These are phyloP conservation scores for Bovichtus diacanthus DNA, from an alignment of 2,797 vertebrate genomes.

Conservation along the genomic window DNA sequence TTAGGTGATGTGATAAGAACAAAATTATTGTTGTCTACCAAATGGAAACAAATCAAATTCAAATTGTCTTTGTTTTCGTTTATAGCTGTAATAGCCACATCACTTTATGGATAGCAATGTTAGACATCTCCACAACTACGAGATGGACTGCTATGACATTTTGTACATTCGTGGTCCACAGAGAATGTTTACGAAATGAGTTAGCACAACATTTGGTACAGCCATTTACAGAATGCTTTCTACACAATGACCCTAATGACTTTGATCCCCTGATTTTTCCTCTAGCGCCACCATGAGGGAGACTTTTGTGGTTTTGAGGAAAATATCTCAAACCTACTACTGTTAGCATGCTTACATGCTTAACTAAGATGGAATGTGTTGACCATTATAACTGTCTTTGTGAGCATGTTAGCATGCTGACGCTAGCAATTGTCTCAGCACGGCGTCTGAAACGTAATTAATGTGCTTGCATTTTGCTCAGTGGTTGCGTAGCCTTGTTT, in stretches of 20 bases:
- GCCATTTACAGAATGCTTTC: background rate
- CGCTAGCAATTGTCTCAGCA: background rate
- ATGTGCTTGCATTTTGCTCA: rapidly evolving
- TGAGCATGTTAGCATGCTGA: background rate
- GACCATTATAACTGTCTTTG: background rate
- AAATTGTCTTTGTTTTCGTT: too few relatives aligned
- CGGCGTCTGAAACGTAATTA: background rate
- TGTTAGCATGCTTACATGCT: background rate
- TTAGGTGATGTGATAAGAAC: too few relatives aligned
- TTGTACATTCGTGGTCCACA: too few relatives aligned
- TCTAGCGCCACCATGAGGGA: background rate
- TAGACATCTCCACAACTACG: background rate
- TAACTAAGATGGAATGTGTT: rapidly evolving
- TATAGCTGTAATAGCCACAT: too few relatives aligned
- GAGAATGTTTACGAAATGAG: background rate
- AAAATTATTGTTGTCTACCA: too few relatives aligned
- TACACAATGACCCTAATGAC: background rate
- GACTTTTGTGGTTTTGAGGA: background rate
- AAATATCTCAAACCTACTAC: background rate
- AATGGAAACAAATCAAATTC: too few relatives aligned
- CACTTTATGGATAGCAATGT: too few relatives aligned
- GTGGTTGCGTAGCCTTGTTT: background rate
- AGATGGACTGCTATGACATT: too few relatives aligned
- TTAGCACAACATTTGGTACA: background rate
- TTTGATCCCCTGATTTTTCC: background rate